Conservation (phyloP, 2,113 vertebrate genomes). For the Hemicordylus capensis region DNA sequence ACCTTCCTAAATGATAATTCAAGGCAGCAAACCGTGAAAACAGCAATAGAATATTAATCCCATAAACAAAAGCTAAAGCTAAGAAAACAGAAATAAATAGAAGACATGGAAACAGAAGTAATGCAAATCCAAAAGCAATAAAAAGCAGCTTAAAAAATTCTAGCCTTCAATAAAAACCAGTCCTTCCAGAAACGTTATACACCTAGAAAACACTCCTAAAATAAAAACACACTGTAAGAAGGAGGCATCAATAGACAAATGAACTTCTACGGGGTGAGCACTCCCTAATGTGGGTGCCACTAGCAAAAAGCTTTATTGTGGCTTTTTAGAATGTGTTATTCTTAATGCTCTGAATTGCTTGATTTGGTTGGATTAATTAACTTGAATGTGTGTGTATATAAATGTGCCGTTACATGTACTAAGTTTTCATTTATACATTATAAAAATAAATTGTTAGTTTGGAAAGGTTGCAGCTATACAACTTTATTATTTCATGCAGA, state of each 20-base stretch:
- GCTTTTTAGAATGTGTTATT: background rate
- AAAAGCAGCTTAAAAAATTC: background rate
- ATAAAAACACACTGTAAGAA: background rate
- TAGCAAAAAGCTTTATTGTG: background rate
- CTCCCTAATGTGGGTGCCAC: background rate
- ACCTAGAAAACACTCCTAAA: background rate
- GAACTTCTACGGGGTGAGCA: background rate
- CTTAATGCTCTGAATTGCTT: background rate
- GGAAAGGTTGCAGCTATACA: background rate
- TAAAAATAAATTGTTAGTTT: too few species aligned
- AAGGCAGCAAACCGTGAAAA: background rate
- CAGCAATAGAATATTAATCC: too few species aligned
- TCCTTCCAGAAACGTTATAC: background rate
- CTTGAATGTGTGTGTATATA: background rate
- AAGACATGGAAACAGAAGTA: background rate
- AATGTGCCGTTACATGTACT: background rate
- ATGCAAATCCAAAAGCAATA: background rate
- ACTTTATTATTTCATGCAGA: background rate
- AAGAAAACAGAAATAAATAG: background rate
- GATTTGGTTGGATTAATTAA: background rate
- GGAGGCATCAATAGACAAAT: too few species aligned
- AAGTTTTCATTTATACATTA: background rate
- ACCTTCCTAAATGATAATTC: background rate
- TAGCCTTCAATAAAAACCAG: background rate
- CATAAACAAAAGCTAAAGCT: background rate